These are phyloP conservation scores for Spilosoma lubricipeda DNA, from an alignment of 2,888 invertebrate genomes.

Conservation along the genomic window DNA sequence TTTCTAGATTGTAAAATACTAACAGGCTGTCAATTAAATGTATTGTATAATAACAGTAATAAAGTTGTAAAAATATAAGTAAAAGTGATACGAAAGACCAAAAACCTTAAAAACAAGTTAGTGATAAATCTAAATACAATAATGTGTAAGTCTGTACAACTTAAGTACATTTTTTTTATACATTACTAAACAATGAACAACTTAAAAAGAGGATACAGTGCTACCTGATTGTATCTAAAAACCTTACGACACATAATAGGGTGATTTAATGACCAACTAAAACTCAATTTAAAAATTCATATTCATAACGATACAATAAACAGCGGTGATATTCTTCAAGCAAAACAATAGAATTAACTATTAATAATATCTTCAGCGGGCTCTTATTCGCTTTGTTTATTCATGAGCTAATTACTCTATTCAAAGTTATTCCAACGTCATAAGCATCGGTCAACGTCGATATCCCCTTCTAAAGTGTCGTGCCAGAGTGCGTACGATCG, in stretches of 20 bases:
- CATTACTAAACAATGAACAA: constrained; percentile 38
- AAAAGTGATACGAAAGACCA: not conserved
- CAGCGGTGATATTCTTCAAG: constrained; percentile 56
- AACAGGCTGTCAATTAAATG: too few relatives aligned
- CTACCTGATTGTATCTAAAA: constrained; percentile 42
- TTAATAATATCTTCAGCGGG: constrained; percentile 67
- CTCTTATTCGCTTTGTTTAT: constrained; percentile 72
- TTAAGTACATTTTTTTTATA: constrained; percentile 4
- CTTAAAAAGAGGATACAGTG: constrained; percentile 34
- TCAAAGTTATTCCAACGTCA: constrained; percentile 85
- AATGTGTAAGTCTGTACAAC: not conserved
- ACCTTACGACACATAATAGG: constrained; percentile 25
- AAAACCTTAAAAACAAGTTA: not conserved
- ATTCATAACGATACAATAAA: constrained; percentile 60
- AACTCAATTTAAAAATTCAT: constrained; percentile 25
- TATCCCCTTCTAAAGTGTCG: constrained; percentile 75
- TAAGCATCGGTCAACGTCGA: constrained; percentile 81
- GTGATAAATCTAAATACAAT: not conserved
- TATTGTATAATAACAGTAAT: too few relatives aligned
- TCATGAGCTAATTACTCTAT: constrained; percentile 82
- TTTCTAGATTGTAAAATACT: too few relatives aligned
- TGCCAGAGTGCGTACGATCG: constrained; percentile 73
- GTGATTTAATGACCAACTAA: constrained; percentile 33
- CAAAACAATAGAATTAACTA: constrained; percentile 66
- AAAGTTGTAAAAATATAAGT: not conserved